Conservation (phyloP, 2,113 vertebrate genomes). For the Saccopteryx bilineata region DNA sequence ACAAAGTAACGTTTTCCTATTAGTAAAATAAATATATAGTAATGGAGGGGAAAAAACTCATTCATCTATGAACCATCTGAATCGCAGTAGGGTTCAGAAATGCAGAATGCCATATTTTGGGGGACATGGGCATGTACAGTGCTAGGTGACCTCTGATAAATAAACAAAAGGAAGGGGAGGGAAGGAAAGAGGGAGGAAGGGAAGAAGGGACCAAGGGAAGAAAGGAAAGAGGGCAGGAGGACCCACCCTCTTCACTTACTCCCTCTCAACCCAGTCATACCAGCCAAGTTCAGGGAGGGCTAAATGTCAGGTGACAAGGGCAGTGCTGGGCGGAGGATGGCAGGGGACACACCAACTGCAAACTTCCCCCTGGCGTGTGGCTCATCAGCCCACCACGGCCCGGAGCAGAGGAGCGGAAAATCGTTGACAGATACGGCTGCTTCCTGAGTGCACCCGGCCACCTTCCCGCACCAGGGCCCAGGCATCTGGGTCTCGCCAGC, state of each 20-base stretch:
- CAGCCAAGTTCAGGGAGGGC: not conserved
- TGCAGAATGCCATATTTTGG: not conserved
- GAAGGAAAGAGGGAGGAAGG: not conserved
- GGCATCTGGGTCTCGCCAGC: not conserved
- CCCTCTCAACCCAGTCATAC: not conserved
- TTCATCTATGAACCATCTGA: not conserved
- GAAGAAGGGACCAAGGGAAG: not conserved
- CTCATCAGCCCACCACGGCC: not conserved
- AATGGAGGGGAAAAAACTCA: too few relatives aligned
- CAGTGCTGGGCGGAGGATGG: not conserved
- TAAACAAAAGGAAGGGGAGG: not conserved
- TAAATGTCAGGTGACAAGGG: too few relatives aligned
- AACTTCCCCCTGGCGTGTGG: fast-evolving
- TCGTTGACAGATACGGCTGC: fast-evolving
- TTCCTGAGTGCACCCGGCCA: not conserved
- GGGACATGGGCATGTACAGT: not conserved
- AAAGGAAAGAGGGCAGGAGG: not conserved
- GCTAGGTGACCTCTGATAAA: not conserved
- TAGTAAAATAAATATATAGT: not conserved
- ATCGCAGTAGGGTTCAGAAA: fast-evolving
- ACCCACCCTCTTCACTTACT: not conserved
- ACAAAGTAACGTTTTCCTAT: not conserved
- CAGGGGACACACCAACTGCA: fast-evolving
- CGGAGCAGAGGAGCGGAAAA: not conserved
- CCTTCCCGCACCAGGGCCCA: fast-evolving